phyloP scores from a whole-genome alignment of 2,888 invertebrate species.

The Mimumesa dahlbomi region DNA sequence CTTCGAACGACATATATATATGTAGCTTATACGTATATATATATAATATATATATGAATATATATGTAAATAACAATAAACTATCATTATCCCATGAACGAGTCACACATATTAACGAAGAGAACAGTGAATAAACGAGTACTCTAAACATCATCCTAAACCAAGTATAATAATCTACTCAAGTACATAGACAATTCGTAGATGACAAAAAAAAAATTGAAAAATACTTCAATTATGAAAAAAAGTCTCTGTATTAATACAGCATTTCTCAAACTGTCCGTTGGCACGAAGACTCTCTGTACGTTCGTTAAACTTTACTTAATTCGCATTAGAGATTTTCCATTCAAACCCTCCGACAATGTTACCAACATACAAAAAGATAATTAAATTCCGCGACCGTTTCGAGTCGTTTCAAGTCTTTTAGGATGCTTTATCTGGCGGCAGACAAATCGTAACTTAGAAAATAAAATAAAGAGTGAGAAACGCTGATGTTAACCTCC shows the following conservation, averaged over 20 bases:
- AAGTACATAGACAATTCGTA: conserved; percentile 40
- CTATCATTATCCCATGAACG: conserved; percentile 35
- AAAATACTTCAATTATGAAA: conserved; percentile 34
- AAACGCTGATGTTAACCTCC: conserved; percentile 50
- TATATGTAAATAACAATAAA: conserved; percentile 33
- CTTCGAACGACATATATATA: conserved; percentile 37
- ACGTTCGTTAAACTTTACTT: background rate
- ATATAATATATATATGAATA: no score
- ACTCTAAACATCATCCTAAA: conserved; percentile 52
- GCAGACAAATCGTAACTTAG: no score
- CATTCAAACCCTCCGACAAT: no score
- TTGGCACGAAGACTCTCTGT: background rate
- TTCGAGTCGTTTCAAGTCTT: no score
- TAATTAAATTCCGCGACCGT: no score
- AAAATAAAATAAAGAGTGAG: conserved; percentile 47
- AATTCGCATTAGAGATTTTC: no score
- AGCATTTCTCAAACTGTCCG: conserved; percentile 60
- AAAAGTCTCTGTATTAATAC: conserved; percentile 38
- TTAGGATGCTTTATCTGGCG: no score
- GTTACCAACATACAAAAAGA: no score
- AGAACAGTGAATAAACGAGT: conserved; percentile 28
- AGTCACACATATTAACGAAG: conserved; percentile 50
- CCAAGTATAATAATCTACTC: conserved; percentile 37
- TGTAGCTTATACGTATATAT: conserved; percentile 18
- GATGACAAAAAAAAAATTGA: conserved; percentile 23